phyloP scores from a whole-genome alignment of 2,888 invertebrate genomes.

The Watsonalla cultraria region DNA sequence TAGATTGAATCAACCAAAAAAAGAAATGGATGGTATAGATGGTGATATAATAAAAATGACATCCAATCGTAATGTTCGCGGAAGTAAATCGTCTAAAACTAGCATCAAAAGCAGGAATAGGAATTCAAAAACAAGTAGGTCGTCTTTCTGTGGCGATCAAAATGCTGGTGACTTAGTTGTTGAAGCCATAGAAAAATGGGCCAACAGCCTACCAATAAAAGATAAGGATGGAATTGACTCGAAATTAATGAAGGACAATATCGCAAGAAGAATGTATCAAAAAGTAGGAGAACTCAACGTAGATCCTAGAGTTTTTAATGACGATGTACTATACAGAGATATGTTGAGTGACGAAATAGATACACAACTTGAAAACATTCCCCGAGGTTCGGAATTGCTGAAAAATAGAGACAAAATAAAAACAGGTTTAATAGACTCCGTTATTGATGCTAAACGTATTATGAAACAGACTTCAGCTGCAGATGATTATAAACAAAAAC shows the following conservation, averaged over 20 bases:
- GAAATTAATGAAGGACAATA: constrained; percentile 30
- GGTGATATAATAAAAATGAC: not conserved
- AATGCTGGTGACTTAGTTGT: constrained; percentile 31
- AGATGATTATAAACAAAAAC: constrained; percentile 40
- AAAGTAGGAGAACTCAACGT: constrained; percentile 43
- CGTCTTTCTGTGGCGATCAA: not conserved
- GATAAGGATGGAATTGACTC: constrained; percentile 19
- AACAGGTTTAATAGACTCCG: constrained; percentile 28
- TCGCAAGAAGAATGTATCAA: constrained; percentile 42
- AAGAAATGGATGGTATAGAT: constrained; percentile 3
- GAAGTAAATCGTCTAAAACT: not conserved
- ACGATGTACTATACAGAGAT: constrained; percentile 38
- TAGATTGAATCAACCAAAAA: constrained; percentile 6
- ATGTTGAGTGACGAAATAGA: constrained; percentile 41
- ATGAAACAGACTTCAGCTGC: constrained; percentile 38
- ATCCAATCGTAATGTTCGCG: not conserved
- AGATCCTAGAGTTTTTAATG: constrained; percentile 34
- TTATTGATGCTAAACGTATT: constrained; percentile 34
- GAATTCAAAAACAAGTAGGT: not conserved
- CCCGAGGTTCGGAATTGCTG: constrained; percentile 23
- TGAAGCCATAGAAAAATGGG: constrained; percentile 50
- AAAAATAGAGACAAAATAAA: constrained; percentile 32
- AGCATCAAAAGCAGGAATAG: constrained; percentile 5
- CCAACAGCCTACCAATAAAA: constrained; percentile 38
- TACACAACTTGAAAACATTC: constrained; percentile 32